Evolutionary conservation across 2,797 vertebrate species (phyloP).

Genomic region (Takifugu rubripes): DNA sequence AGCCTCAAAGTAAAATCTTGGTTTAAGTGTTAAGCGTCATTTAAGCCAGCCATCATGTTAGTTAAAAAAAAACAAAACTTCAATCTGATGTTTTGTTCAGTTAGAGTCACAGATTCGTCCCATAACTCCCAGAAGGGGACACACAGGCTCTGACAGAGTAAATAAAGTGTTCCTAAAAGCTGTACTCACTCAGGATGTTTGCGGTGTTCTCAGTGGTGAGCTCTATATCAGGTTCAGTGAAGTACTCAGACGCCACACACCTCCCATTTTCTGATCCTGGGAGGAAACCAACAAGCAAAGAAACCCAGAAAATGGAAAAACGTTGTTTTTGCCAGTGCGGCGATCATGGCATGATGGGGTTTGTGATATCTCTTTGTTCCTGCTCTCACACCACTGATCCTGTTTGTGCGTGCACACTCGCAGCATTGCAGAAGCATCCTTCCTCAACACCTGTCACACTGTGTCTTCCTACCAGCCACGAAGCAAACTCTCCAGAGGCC

Average conservation of each 20-base stretch:
- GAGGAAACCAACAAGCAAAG: constrained; percentile 29
- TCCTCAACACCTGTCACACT: constrained; percentile 7
- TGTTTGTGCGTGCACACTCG: background rate
- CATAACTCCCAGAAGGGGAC: no score
- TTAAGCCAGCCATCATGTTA: no score
- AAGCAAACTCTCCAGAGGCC: constrained; percentile 95
- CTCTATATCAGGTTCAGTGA: constrained; percentile 89
- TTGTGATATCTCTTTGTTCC: no score
- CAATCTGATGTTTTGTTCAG: no score
- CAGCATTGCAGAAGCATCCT: background rate
- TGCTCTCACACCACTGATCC: no score
- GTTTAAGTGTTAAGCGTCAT: no score
- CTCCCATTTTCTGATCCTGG: constrained; percentile 78
- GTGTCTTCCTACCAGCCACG: constrained; percentile 79
- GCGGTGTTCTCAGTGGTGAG: constrained; percentile 93
- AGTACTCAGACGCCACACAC: constrained; percentile 91
- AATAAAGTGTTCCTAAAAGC: background rate
- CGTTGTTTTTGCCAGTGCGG: background rate
- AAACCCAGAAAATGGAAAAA: constrained; percentile 2
- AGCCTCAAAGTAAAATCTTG: no score
- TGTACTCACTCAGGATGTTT: constrained; percentile 89
- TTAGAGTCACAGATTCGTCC: no score
- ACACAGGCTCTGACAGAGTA: background rate
- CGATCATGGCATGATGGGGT: no score
- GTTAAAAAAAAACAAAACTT: no score